Base-by-base conservation (phyloP, 1,140 invertebrate genomes). In the Scylla paramamosain region DNA sequence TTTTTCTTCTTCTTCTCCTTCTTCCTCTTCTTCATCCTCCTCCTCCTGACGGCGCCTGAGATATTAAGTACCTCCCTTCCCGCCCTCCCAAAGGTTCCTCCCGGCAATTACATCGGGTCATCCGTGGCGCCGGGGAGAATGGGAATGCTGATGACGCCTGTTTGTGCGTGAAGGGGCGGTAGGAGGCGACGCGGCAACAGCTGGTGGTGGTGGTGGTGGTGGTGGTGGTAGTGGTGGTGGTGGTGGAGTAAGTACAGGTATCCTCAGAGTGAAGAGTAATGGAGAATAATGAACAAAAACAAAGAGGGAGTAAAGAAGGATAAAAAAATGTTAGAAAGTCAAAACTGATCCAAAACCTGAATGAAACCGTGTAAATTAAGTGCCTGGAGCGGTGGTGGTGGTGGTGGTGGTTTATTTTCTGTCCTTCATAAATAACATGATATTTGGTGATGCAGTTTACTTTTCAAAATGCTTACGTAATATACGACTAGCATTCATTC, bases 151-250 rank as follows among this genome's bases (percentile, higher is more conserved):
- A 48, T 89, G 48, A 29, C 31, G 48, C 46, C n/a, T 89, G 87
- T 45, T 89, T 89, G 31, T 89, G 46, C 67, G 39, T 89, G 87
- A 89, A 46, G 87, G 20, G 39, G 45, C n/a, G 45, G 67, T 20
- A 12, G 88, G 88, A 8, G 20, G 39, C 28, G 45, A 32, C n/a
- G 84, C 28, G 29, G 14, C 16, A 87, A 20, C 31, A 32, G 84
- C 10, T 87, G 84, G 89, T 91, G 48, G 25, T 59, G 89, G 89
- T 91, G 89, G 89, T 91, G 89, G 20, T 31, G 46, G 48, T 59
- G 89, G 32, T n/a, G n/a, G 59, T 52, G 4, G 31, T 59, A 3
- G 89, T 52, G 89, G n/a, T 59, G 45, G 25, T 90, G 25, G 45
- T 91, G 89, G 45, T 59, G 89, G 2, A 20, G 39, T 6, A 39